Percentiles rank a stretch among this genome's conserved stretches.
Conservation (phyloP, 1,140 invertebrate genomes). For the Ceratosolen solmsi region DNA sequence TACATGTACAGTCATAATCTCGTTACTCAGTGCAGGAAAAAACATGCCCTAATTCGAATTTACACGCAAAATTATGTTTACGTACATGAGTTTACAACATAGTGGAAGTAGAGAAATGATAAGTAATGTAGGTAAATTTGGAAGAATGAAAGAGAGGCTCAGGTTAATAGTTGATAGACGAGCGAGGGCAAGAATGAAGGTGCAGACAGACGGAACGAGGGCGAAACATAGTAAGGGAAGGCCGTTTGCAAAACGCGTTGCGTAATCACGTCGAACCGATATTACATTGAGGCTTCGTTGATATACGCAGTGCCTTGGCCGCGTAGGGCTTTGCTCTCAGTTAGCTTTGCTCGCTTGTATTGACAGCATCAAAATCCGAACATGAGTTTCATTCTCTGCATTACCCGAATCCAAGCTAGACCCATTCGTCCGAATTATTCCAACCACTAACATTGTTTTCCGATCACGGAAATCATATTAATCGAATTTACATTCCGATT, state of each 20-base stretch:
- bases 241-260: constrained; percentile 52
- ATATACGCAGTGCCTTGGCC: neutral
- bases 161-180: neutral
- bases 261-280: constrained; percentile 62
- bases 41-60: neutral
- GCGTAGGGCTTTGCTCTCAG: neutral
- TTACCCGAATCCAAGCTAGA: constrained; percentile 50
- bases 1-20: no score
- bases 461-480: constrained; percentile 70
- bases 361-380: constrained; percentile 42
- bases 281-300: constrained; percentile 50
- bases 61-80: neutral
- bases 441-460: constrained; percentile 52
- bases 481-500: constrained; percentile 53
- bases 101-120: neutral
- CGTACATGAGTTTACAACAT: neutral
- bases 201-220: neutral
- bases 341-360: constrained; percentile 31
- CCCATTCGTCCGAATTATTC: constrained; percentile 59
- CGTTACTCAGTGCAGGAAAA: neutral
- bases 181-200: neutral
- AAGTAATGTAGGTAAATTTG: neutral
- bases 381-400: neutral
- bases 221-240: neutral
- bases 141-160: neutral